Evolutionary conservation across 1,140 invertebrate genomes (phyloP).

Genomic region (Drosophila prosaltans): DNA sequence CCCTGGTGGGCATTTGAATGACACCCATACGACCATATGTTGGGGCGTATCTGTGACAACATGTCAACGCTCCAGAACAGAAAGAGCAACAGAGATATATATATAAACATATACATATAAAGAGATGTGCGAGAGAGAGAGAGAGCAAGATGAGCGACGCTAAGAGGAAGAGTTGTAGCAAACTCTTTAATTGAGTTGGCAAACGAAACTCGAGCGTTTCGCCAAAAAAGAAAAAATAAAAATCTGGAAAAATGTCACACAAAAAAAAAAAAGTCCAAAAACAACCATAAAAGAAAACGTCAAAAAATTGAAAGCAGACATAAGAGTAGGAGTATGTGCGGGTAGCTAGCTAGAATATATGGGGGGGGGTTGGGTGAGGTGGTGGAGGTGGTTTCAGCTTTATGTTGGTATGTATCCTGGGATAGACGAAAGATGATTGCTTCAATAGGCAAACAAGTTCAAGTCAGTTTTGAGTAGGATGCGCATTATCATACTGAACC

Average conservation of each 20-base stretch:
- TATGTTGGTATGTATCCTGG: background rate
- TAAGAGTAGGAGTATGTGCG: too few species aligned
- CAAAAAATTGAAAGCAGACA: too few species aligned
- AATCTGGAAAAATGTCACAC: background rate
- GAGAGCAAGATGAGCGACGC: background rate
- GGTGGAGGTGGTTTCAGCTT: too few species aligned
- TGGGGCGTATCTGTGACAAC: slow-evolving; percentile 18
- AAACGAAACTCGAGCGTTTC: slow-evolving; percentile 15
- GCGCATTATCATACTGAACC: slow-evolving; percentile 38
- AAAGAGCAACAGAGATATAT: background rate
- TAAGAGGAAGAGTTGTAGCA: background rate
- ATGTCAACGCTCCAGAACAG: slow-evolving; percentile 9
- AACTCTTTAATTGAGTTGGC: slow-evolving; percentile 44
- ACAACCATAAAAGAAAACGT: too few species aligned
- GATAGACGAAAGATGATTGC: background rate
- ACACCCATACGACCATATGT: slow-evolving; percentile 9
- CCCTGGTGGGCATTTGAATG: slow-evolving; percentile 18
- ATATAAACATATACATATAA: background rate
- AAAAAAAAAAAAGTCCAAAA: too few species aligned
- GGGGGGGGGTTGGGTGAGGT: too few species aligned
- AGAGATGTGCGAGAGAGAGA: too few species aligned
- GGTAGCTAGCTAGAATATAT: too few species aligned
- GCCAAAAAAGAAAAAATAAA: slow-evolving; percentile 13
- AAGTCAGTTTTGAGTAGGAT: slow-evolving; percentile 10
- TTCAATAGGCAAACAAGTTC: slow-evolving; percentile 16